Evolutionary conservation across 2,888 invertebrate species (phyloP), one percentile per base, ranked within the genome.

Genomic region (Eupithecia inturbata): DNA sequence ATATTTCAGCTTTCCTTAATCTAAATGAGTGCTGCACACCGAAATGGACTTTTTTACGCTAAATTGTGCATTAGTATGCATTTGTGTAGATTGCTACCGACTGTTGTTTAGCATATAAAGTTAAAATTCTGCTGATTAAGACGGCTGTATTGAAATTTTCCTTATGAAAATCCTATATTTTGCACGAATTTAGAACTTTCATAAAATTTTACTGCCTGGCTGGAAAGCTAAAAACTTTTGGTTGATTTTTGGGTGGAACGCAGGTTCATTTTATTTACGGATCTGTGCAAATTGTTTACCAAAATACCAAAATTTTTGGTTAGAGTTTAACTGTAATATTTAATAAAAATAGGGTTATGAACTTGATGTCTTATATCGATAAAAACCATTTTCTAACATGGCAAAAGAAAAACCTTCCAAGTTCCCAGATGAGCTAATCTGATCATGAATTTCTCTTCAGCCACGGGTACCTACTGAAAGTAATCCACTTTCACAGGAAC

Each of bases 11-110:
- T n/a, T n/a, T n/a, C n/a, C 39, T 63, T n/a, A 63, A 63, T 26
- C 53, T 22, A 67, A 75, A 63, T 57, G 69, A 49, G 72, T 14
- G 64, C 70, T 72, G 36, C 71, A 75, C 70, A 74, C 74, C 77
- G 73, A 81, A 81, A 82, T 79, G 78, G 78, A 74, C 72, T 74
- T 79, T 80, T 78, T 81, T 76, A 57, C 41, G 77, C 75, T 80
- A 81, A 83, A 83, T 79, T 79, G 79, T 81, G 77, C 79, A 82
- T 83, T 80, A 83, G 80, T 84, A 83, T 79, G 81, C 78, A 81
- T 78, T 81, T 82, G 80, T 79, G 77, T 78, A 80, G 75, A 81
- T 78, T 79, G 77, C 77, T 70, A 74, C 73, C 76, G 71, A 45
- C 68, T 66, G 77, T 79, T 78, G 76, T 77, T 79, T 73, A 74